Percentiles rank a stretch among this genome's conserved stretches.
phyloP scores from a whole-genome alignment of 2,113 vertebrate genomes.

The Ciconia boyciana region DNA sequence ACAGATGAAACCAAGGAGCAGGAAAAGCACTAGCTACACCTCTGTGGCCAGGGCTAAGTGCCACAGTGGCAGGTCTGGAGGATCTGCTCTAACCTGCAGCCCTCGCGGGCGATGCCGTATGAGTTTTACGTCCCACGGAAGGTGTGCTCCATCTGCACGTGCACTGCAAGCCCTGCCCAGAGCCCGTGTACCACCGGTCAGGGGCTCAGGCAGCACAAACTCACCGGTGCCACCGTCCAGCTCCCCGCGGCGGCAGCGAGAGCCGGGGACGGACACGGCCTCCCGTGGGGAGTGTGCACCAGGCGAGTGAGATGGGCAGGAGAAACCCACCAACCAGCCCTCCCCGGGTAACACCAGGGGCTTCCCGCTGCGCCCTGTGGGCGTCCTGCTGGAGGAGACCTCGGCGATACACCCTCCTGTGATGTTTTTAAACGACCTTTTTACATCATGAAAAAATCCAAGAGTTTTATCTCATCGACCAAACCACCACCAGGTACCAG shows the following conservation, averaged over 20 bases:
- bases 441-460: background rate
- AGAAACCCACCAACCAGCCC: background rate
- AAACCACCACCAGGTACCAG: background rate
- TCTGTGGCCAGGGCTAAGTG: background rate
- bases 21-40: background rate
- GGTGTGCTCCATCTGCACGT: background rate
- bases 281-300: background rate
- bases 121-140: background rate
- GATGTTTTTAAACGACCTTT: background rate
- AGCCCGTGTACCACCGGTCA: background rate
- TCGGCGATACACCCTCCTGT: background rate
- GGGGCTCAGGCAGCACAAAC: background rate
- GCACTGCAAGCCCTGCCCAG: background rate
- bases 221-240: background rate
- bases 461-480: background rate
- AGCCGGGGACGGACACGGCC: background rate
- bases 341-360: fast-evolving
- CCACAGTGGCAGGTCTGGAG: background rate
- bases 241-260: fast-evolving
- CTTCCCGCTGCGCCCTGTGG: background rate
- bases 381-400: background rate
- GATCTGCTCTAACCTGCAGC: background rate
- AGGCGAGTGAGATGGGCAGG: background rate
- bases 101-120: fast-evolving
- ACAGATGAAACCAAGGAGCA: background rate